These are phyloP conservation scores for Sisor rabdophorus DNA, from an alignment of 2,113 vertebrate genomes.

Conservation along the genomic window DNA sequence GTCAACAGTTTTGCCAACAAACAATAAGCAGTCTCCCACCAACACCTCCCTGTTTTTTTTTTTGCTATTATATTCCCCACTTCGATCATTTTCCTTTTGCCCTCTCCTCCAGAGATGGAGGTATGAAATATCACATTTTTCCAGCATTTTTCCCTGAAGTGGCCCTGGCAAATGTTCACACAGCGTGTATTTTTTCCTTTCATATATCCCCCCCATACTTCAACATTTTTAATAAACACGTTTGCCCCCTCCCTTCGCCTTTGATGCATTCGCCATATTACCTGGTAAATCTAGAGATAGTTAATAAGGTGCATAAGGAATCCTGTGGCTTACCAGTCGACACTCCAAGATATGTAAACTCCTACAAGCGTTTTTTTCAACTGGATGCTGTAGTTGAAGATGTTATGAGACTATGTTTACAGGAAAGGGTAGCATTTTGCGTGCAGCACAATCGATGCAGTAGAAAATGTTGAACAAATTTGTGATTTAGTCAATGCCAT, in stretches of 20 bases:
- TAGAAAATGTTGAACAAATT: conserved; percentile 27
- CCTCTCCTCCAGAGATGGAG: conserved; percentile 70
- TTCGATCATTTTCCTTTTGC: conserved; percentile 53
- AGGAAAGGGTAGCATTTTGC: neutral
- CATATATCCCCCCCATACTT: conserved; percentile 57
- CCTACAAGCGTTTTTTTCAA: conserved; percentile 16
- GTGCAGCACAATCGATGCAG: conserved; percentile 32
- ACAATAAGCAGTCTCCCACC: conserved; percentile 50
- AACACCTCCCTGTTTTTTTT: conserved; percentile 54
- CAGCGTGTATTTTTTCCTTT: conserved; percentile 66
- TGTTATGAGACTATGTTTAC: conserved; percentile 1
- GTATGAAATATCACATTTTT: conserved; percentile 78
- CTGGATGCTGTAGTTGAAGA: conserved; percentile 11
- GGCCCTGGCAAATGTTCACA: conserved; percentile 71
- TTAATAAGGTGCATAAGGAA: conserved; percentile 63
- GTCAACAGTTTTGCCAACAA: conserved; percentile 37
- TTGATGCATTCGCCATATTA: conserved; percentile 73
- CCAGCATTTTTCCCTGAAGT: conserved; percentile 75
- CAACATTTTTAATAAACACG: conserved; percentile 64
- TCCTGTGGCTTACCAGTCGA: conserved; percentile 56
- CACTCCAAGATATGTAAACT: conserved; percentile 48
- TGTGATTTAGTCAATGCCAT: conserved; percentile 56
- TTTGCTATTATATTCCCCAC: conserved; percentile 61
- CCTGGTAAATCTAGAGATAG: conserved; percentile 67
- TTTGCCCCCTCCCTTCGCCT: conserved; percentile 58